Evolutionary conservation across 1,140 invertebrate genomes (phyloP), one percentile per base, ranked within the genome.

Genomic region (Tetragnatha versicolor): DNA sequence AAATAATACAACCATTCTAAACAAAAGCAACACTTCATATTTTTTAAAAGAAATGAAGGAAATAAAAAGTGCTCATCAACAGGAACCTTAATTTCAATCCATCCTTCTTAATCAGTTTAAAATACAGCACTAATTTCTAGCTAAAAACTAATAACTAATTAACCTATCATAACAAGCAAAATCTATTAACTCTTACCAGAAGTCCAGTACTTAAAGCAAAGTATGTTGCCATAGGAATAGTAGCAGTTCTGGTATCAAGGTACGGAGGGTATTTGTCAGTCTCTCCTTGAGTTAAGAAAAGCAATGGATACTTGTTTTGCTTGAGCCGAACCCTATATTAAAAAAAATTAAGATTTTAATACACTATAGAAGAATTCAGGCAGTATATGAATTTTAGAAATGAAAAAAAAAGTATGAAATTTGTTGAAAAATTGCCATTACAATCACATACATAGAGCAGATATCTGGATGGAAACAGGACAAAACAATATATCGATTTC

Each of bases 381-480:
- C 42, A 17, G 20, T 20, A 47, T 47, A 17, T 47, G 12, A 47
- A 47, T 17, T 47, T 47, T 37, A 69, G 20, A n/a, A 42, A 37
- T 37, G 29, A 12, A 33, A 63, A 63, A 22, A 33, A 63, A 33
- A 33, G 2, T 33, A 63, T 63, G 17, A 9, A 31, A 35, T 45
- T 9, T 45, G 7, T 17, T 47, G 42, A 47, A 17, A 20, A 12
- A 60, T 60, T 31, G 27, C 14, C 20, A 29, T 68, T 25, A 68
- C 22, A 60, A 22, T 14, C 75, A 83, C 88, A 88, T 85, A 90
- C 94, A 97, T 94, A 0, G 93, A 91, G 84, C 95, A 97, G 58
- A 96, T 92, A 83, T 98, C 96, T 0, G 96, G 94, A 87, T 98
- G 94, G 85, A 98, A 98, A 82, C 93, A 95, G 0, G 95, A 97